phyloP scores from a whole-genome alignment of 30 jellyfish, hydroid and myxozoan species.

The Aurelia sp. region DNA sequence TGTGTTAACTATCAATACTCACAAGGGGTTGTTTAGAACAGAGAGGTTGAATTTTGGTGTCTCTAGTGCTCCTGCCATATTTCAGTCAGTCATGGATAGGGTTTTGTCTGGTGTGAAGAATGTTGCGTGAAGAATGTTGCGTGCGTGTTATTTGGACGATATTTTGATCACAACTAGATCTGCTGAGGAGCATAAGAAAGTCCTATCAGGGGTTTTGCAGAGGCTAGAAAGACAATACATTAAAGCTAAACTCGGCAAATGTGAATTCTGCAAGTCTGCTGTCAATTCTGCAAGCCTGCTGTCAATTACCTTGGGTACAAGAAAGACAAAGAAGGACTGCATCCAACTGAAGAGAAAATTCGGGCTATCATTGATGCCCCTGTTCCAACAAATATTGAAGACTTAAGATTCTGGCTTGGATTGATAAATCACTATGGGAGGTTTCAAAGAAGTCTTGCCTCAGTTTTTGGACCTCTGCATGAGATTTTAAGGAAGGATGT shows the following conservation, averaged over 20 bases:
- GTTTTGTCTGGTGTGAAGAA: constrained; percentile 32
- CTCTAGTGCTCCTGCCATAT: constrained; percentile 61
- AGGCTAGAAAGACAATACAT: constrained; percentile 19
- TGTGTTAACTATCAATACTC: constrained; percentile 62
- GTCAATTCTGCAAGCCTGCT: too few relatives aligned
- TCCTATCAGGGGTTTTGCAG: constrained; percentile 20
- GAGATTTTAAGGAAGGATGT: constrained; percentile 16
- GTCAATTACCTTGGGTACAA: constrained; percentile 64
- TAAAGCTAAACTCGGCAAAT: constrained; percentile 22
- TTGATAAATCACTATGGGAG: constrained; percentile 48
- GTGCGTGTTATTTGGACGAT: constrained; percentile 52
- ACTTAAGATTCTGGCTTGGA: constrained; percentile 57
- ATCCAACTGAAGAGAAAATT: too few relatives aligned
- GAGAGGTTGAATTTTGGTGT: constrained; percentile 59
- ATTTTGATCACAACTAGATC: constrained; percentile 32
- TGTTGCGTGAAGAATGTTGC: constrained; percentile 5
- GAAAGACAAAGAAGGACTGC: constrained; percentile 46
- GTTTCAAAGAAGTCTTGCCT: constrained; percentile 35
- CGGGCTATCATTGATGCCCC: constrained; percentile 56
- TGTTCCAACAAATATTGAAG: constrained; percentile 49
- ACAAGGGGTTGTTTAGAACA: constrained; percentile 49
- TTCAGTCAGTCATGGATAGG: too few relatives aligned
- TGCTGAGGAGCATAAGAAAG: constrained; percentile 38
- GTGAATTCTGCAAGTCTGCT: constrained; percentile 31
- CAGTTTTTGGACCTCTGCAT: constrained; percentile 47